phyloP scores from a whole-genome alignment of 2,797 vertebrate genomes.

The Zenarchopterus dispar region DNA sequence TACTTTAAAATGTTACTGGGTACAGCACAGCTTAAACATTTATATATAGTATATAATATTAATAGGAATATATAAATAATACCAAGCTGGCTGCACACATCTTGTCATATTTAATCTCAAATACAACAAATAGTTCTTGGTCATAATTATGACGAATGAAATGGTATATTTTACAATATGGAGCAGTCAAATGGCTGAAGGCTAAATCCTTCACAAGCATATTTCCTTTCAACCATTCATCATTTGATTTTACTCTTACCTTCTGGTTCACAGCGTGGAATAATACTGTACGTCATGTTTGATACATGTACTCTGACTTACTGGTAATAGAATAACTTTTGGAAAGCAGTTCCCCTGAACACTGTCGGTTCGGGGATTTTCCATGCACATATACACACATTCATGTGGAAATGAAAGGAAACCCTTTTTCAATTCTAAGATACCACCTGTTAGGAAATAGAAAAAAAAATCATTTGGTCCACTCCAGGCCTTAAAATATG shows the following conservation, averaged over 20 bases:
- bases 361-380: not conserved
- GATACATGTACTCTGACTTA: conserved; percentile 39
- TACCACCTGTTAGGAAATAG: too few species aligned
- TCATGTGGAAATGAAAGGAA: too few species aligned
- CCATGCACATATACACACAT: not conserved
- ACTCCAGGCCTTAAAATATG: too few species aligned
- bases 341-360: conserved; percentile 19
- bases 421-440: too few species aligned
- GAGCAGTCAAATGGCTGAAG: conserved; percentile 50
- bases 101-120: conserved; percentile 43
- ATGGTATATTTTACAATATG: conserved; percentile 44
- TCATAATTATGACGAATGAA: conserved; percentile 54
- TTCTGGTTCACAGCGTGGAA: conserved; percentile 34
- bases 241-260: conserved; percentile 56
- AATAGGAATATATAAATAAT: too few species aligned
- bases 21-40: conserved; percentile 51
- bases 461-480: too few species aligned
- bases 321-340: conserved; percentile 30
- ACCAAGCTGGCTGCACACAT: conserved; percentile 12
- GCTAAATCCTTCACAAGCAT: conserved; percentile 42
- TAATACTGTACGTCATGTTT: conserved; percentile 45
- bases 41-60: conserved; percentile 15
- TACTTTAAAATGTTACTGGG: conserved; percentile 26
- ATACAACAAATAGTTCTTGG: conserved; percentile 52
- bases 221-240: conserved; percentile 51